These are phyloP conservation scores for Merodon equestris DNA, from an alignment of 2,888 invertebrate species.

Conservation along the genomic window DNA sequence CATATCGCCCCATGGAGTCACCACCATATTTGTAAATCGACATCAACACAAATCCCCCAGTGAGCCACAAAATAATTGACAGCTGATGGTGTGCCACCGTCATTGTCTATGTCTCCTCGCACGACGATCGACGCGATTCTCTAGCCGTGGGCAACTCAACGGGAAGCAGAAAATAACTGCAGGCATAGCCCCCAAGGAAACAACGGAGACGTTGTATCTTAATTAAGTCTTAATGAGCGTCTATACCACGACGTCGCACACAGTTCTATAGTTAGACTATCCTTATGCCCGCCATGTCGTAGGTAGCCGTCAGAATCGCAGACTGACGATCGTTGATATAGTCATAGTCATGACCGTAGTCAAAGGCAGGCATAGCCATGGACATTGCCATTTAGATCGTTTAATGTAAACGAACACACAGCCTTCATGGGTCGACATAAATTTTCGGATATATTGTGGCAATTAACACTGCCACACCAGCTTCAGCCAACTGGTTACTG, in stretches of 20 bases:
- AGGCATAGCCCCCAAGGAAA: constrained; percentile 53
- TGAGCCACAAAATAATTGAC: constrained; percentile 51
- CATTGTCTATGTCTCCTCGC: constrained; percentile 43
- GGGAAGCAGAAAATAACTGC: constrained; percentile 31
- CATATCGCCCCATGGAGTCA: constrained; percentile 51
- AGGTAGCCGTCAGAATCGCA: not conserved
- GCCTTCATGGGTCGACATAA: constrained; percentile 64
- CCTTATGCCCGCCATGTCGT: constrained; percentile 38
- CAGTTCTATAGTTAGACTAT: too few relatives aligned
- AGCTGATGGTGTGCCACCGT: constrained; percentile 39
- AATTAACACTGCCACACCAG: constrained; percentile 45
- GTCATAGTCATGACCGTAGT: constrained; percentile 24
- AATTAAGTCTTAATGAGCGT: constrained; percentile 67
- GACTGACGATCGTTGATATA: not conserved
- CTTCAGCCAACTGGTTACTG: too few relatives aligned
- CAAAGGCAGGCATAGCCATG: constrained; percentile 35
- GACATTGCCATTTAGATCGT: constrained; percentile 45
- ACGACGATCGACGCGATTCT: constrained; percentile 22
- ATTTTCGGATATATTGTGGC: constrained; percentile 67
- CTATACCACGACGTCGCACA: constrained; percentile 49
- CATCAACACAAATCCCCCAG: constrained; percentile 51
- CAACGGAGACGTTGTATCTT: constrained; percentile 61
- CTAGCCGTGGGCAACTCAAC: too few relatives aligned
- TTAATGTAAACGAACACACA: constrained; percentile 53
- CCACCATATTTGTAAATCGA: constrained; percentile 35